Evolutionary conservation across 2,888 invertebrate species (phyloP).

Genomic region (Julus scandinavius): DNA sequence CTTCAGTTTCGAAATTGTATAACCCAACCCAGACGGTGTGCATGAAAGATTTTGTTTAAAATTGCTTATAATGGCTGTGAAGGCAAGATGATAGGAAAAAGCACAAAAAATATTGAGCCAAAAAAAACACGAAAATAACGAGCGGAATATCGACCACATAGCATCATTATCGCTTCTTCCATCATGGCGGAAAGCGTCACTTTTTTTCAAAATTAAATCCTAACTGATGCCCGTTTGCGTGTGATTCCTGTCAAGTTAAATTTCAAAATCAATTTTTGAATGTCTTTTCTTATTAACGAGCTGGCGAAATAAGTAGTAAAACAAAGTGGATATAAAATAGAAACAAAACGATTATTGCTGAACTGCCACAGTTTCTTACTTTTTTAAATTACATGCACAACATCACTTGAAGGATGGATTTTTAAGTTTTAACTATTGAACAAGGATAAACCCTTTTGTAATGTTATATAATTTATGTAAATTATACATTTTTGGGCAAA

Average conservation of each 20-base stretch:
- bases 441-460: too few species aligned
- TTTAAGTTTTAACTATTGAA: too few species aligned
- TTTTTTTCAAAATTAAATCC: constrained; percentile 3
- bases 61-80: not conserved
- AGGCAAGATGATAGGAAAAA: not conserved
- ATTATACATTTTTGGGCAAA: too few species aligned
- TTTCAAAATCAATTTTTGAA: constrained; percentile 14
- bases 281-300: not conserved
- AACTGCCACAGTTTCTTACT: not conserved
- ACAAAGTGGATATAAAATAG: not conserved
- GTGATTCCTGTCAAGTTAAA: constrained; percentile 14
- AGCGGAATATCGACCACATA: not conserved
- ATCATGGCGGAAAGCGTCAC: not conserved
- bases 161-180: constrained; percentile 3
- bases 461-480: too few species aligned
- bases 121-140: constrained; percentile 10
- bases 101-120: not conserved
- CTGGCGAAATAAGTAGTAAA: not conserved
- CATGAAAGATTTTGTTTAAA: constrained; percentile 2
- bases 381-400: not conserved
- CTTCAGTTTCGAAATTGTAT: constrained; percentile 12
- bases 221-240: constrained; percentile 14
- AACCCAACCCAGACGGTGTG: not conserved
- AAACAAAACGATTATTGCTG: not conserved
- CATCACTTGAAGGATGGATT: not conserved